Evolutionary conservation across 2,797 vertebrate genomes (phyloP).

Genomic region (Gastrophryne carolinensis): DNA sequence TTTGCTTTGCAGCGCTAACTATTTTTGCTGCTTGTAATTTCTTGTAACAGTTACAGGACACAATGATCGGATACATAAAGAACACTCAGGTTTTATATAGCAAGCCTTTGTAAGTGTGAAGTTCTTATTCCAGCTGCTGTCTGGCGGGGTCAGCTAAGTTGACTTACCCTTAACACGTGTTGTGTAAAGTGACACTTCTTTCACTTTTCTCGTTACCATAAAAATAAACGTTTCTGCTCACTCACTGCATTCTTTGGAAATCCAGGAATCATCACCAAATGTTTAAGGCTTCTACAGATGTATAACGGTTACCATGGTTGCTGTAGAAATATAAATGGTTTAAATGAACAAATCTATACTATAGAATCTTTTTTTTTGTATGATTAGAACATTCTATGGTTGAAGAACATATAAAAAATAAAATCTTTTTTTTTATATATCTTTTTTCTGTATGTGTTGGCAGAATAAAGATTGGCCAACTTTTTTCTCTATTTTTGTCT

Average conservation of each 20-base stretch:
- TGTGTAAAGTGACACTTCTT: constrained; percentile 27
- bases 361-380: too few relatives aligned
- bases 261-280: neutral
- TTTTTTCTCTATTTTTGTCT: too few relatives aligned
- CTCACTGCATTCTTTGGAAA: neutral
- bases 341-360: neutral
- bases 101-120: constrained; percentile 38
- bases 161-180: constrained; percentile 27
- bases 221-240: constrained; percentile 38
- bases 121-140: constrained; percentile 36
- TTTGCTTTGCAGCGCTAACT: neutral
- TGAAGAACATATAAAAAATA: too few relatives aligned
- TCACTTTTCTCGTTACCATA: constrained; percentile 11
- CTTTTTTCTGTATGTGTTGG: too few relatives aligned
- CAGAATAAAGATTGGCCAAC: too few relatives aligned
- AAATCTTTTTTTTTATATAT: too few relatives aligned
- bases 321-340: neutral
- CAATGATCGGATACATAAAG: constrained; percentile 26
- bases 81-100: constrained; percentile 37
- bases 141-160: constrained; percentile 36
- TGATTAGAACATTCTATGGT: too few relatives aligned
- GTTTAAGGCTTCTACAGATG: neutral
- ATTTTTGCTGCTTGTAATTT: constrained; percentile 5
- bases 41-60: constrained; percentile 37
- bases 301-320: neutral